phyloP scores from a whole-genome alignment of 2,113 vertebrate species.

The Lasiurus cinereus region DNA sequence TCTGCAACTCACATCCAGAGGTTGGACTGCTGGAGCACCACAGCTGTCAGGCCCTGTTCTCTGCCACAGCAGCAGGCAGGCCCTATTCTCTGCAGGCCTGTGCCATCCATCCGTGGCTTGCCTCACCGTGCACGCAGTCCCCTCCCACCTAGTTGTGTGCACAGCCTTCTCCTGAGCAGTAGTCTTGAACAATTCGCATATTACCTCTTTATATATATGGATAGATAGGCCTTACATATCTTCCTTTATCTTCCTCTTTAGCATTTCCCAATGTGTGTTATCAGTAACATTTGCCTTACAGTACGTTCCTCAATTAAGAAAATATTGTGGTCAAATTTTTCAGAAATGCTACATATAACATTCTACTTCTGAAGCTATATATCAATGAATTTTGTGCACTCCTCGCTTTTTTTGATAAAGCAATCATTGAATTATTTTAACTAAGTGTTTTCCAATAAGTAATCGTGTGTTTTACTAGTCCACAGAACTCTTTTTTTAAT shows the following conservation, averaged over 20 bases:
- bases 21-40: no score
- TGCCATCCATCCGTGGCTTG: no score
- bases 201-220: no score
- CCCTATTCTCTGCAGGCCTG: no score
- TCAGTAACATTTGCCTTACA: background rate
- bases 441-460: slow-evolving; percentile 6
- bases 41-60: no score
- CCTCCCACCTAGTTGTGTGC: no score
- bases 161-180: no score
- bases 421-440: slow-evolving; percentile 14
- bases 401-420: background rate
- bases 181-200: no score
- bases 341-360: background rate
- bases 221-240: background rate
- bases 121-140: no score
- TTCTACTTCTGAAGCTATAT: background rate
- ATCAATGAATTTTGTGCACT: background rate
- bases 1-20: no score
- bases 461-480: background rate
- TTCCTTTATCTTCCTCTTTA: background rate
- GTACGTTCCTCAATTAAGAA: slow-evolving; percentile 10
- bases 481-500: background rate
- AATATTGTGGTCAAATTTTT: background rate
- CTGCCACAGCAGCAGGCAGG: no score
- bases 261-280: background rate